Evolutionary conservation across 2,113 vertebrate genomes (phyloP), one percentile per base, ranked within the genome.

Genomic region (Pachycephala philippinensis): DNA sequence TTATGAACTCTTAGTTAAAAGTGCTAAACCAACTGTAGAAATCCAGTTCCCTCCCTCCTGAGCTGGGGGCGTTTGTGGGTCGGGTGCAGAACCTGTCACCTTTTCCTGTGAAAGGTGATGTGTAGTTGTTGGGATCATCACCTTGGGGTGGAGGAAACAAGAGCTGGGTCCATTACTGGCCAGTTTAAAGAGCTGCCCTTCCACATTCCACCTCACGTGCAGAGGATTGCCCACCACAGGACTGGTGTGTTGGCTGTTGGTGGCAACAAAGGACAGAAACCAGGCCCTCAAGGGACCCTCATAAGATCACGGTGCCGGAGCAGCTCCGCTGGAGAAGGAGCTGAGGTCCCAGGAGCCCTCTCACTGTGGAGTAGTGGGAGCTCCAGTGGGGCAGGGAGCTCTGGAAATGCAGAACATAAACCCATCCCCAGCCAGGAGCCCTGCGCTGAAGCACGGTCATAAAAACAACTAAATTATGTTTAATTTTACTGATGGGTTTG

Each of bases 401-500:
- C 44, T 93, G 77, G 65, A 87, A 74, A 82, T 49, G 49, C 18
- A 66, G 77, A 53, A 59, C 8, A 18, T 6, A 52, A 78, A 80
- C n/a, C 72, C 37, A 50, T 57, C 17, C 60, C 27, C 44, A 60
- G 30, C 15, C 77, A 81, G 53, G 47, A 93, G 37, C 17, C 2
- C 44, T 57, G 57, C 30, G 47, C 54, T 9, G 7, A 88, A 88
- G 42, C 42, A 45, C 1, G 1, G 42, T 33, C 70, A 50, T 83
- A 74, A 95, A 92, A 94, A 77, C 66, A 87, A 33, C 16, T 57
- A 17, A 60, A 75, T 61, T 50, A 35, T 5, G 1, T 84, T 94
- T 87, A 22, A 78, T 75, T 95, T 89, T 57, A 64, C 69, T 87
- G 72, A 40, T 81, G 64, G 17, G 7, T 84, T 93, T 84, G 60